Conservation (phyloP, 2,113 vertebrate species). For the Scophthalmus maximus region DNA sequence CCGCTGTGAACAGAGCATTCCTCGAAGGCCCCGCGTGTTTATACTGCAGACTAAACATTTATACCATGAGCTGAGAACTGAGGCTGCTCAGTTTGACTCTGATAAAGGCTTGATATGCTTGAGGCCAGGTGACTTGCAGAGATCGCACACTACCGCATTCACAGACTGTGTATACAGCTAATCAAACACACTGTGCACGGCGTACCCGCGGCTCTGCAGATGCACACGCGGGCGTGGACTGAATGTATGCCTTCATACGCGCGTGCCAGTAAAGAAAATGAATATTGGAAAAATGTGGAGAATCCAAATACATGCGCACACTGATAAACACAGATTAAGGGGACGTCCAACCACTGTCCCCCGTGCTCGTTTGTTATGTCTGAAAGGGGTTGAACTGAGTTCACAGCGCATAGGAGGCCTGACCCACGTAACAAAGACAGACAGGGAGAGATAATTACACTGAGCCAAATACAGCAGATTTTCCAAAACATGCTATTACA, state of each 20-base stretch:
- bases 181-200: constrained; percentile 20
- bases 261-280: not conserved
- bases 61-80: constrained; percentile 40
- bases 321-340: constrained; percentile 28
- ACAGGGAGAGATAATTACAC: not conserved
- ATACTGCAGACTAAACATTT: constrained; percentile 74
- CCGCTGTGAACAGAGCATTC: constrained; percentile 40
- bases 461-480: not conserved
- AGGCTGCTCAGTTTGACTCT: constrained; percentile 31
- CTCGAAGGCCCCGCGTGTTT: constrained; percentile 63
- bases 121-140: constrained; percentile 33
- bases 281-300: constrained; percentile 28
- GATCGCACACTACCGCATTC: constrained; percentile 16
- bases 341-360: constrained; percentile 30
- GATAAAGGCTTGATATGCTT: constrained; percentile 45
- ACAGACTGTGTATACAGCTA: constrained; percentile 30
- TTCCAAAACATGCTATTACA: not conserved
- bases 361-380: constrained; percentile 16
- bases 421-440: not conserved
- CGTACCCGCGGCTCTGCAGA: too few relatives aligned
- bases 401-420: not conserved
- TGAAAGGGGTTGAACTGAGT: constrained; percentile 31
- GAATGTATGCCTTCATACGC: not conserved
- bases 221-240: not conserved
- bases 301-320: constrained; percentile 18